Conservation (phyloP, 2,888 invertebrate genomes). For the Pterobdella sp. region DNA sequence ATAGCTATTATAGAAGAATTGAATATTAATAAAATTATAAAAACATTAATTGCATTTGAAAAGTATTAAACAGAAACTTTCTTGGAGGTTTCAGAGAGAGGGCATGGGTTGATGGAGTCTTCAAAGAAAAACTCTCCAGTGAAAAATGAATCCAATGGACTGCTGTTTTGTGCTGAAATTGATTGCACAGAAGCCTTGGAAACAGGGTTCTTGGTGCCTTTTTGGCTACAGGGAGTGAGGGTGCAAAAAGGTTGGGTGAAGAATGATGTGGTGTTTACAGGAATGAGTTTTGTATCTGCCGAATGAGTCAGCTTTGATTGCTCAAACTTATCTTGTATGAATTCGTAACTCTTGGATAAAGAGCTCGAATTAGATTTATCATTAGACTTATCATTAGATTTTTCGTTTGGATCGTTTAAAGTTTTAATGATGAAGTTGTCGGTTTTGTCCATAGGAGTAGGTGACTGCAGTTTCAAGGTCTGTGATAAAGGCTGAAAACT, state of each 20-base stretch:
- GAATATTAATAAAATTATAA: background rate
- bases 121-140: conserved; percentile 79
- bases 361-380: conserved; percentile 9
- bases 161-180: background rate
- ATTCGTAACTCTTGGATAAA: background rate
- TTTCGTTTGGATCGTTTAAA: conserved; percentile 1
- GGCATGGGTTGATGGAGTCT: conserved; percentile 74
- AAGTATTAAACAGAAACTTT: conserved; percentile 29
- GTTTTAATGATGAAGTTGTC: background rate
- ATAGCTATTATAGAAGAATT: background rate
- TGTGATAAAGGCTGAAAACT: too few relatives aligned
- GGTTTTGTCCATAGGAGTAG: background rate
- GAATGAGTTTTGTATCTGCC: background rate
- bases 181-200: background rate
- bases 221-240: background rate
- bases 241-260: background rate
- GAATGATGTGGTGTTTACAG: background rate
- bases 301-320: background rate
- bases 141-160: conserved; percentile 59
- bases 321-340: conserved; percentile 9
- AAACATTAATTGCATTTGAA: background rate
- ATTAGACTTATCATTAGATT: background rate
- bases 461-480: too few relatives aligned
- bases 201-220: background rate
- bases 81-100: conserved; percentile 56